These are phyloP conservation scores for Stegastes partitus DNA, from an alignment of 2,113 vertebrate genomes.

Conservation along the genomic window DNA sequence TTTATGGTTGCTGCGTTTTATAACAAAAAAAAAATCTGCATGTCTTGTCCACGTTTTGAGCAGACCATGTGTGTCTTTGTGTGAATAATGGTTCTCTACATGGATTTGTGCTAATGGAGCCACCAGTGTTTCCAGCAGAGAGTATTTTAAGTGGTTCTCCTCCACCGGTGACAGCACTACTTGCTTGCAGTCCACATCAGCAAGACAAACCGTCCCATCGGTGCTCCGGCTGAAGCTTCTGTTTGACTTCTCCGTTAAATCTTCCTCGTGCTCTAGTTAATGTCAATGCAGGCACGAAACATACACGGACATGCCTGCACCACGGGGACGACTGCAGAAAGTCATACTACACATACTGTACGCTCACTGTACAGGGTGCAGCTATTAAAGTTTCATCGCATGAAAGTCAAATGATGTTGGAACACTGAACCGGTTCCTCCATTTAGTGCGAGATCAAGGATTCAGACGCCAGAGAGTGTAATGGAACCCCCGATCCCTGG, in stretches of 20 bases:
- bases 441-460: conserved; percentile 91
- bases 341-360: conserved; percentile 23
- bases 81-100: not conserved
- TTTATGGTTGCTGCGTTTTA: too few relatives aligned
- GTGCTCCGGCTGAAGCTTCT: not conserved
- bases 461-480: conserved; percentile 86
- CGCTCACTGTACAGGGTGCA: conserved; percentile 46
- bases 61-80: too few relatives aligned
- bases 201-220: not conserved
- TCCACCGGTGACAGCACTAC: not conserved
- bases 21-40: too few relatives aligned
- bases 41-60: too few relatives aligned
- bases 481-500: conserved; percentile 89
- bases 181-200: not conserved
- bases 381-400: conserved; percentile 93
- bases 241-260: not conserved
- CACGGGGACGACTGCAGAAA: conserved; percentile 80
- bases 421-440: conserved; percentile 91
- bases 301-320: conserved; percentile 20
- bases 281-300: conserved; percentile 78
- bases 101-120: conserved; percentile 8
- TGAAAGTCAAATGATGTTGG: conserved; percentile 96
- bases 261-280: conserved; percentile 76
- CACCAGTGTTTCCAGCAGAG: not conserved
- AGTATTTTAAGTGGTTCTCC: not conserved